These are phyloP conservation scores for Siniperca chuatsi DNA, from an alignment of 2,113 vertebrate species.

Conservation along the genomic window DNA sequence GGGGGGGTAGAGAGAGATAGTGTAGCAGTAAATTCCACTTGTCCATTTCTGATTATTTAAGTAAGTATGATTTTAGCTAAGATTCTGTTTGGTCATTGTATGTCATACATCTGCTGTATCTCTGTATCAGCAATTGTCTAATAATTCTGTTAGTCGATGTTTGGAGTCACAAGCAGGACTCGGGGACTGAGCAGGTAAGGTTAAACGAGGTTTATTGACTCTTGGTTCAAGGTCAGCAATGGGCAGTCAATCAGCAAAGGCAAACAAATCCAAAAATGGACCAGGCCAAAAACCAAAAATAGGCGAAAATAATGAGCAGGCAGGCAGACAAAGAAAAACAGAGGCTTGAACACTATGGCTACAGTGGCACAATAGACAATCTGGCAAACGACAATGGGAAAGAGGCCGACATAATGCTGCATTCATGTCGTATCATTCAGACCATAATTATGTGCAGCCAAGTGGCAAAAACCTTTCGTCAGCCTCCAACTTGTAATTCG, in stretches of 20 bases:
- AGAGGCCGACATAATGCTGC: not conserved
- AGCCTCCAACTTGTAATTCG: not conserved
- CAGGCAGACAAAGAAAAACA: conserved; percentile 7
- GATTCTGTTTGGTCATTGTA: not conserved
- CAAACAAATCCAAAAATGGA: conserved; percentile 7
- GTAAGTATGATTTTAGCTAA: not conserved
- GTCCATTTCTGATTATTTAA: not conserved
- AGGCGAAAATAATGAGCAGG: not conserved
- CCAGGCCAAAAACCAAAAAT: not conserved
- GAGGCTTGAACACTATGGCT: not conserved
- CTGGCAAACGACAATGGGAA: not conserved
- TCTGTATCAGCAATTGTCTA: not conserved
- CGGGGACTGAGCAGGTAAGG: not conserved
- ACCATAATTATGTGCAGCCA: not conserved
- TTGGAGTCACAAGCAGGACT: conserved; percentile 7
- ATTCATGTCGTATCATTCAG: not conserved
- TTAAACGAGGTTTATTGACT: conserved; percentile 13
- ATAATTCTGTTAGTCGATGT: not conserved
- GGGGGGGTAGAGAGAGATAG: not conserved
- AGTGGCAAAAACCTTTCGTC: not conserved
- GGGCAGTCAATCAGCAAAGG: conserved; percentile 12
- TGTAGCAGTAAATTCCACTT: not conserved
- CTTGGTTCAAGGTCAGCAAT: conserved; percentile 5
- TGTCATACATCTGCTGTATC: not conserved
- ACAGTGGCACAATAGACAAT: not conserved